Evolutionary conservation across 2,113 vertebrate genomes (phyloP).

Genomic region (Pachypanchax playfairii): DNA sequence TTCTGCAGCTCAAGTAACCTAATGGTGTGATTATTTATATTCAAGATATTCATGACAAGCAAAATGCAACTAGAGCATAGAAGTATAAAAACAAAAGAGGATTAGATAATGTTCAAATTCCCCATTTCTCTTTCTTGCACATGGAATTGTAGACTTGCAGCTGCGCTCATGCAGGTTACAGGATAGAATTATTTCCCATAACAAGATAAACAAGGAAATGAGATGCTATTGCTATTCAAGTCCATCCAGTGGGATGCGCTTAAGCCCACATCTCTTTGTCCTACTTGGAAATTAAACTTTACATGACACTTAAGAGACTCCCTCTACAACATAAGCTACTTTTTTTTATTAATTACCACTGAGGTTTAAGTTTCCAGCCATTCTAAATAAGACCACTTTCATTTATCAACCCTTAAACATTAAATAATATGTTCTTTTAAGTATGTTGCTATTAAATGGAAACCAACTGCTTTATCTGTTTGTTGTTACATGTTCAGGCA

Average conservation of each 20-base stretch:
- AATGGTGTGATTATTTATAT: slow-evolving; percentile 31
- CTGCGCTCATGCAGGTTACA: slow-evolving; percentile 30
- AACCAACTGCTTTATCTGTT: too few relatives aligned
- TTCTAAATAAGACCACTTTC: slow-evolving; percentile 59
- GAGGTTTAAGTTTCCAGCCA: slow-evolving; percentile 55
- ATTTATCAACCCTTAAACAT: slow-evolving; percentile 58
- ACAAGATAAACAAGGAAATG: slow-evolving; percentile 61
- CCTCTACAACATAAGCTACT: slow-evolving; percentile 53
- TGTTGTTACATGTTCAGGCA: not conserved
- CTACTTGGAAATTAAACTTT: slow-evolving; percentile 73
- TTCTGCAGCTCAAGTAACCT: slow-evolving; percentile 26
- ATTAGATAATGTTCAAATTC: slow-evolving; percentile 15
- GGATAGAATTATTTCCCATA: slow-evolving; percentile 57
- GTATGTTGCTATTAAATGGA: not conserved
- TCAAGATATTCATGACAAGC: slow-evolving; percentile 26
- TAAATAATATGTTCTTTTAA: slow-evolving; percentile 11
- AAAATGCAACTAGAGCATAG: slow-evolving; percentile 23
- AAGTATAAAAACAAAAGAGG: not conserved
- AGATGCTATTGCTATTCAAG: slow-evolving; percentile 41
- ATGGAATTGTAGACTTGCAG: slow-evolving; percentile 7
- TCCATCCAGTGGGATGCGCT: slow-evolving; percentile 48
- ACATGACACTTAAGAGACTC: slow-evolving; percentile 66
- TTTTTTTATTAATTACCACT: slow-evolving; percentile 74
- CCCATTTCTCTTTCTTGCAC: slow-evolving; percentile 3
- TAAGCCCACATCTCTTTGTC: slow-evolving; percentile 66